Evolutionary conservation across 2,113 vertebrate species (phyloP), one percentile per base, ranked within the genome.

Genomic region (Odobenus rosmarus): DNA sequence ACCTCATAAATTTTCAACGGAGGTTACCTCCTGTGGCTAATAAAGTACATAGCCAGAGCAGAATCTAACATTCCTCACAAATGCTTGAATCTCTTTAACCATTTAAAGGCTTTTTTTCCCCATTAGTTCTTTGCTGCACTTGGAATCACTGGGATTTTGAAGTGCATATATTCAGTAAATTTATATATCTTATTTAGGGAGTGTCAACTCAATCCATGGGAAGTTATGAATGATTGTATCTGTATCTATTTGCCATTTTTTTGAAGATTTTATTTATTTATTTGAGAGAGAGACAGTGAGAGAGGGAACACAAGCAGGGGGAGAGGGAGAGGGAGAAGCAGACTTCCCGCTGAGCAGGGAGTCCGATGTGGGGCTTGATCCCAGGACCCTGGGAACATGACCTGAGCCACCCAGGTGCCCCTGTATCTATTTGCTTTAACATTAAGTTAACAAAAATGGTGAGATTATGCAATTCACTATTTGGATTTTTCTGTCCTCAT

Each of bases 1-100:
- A 9, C 23, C 18, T 90, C 55, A 51, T 93, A 42, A 77, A 96
- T 90, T 87, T 95, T 93, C 31, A 97, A 24, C 64, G 82, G 84
- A 85, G 72, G 64, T 89, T 83, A 71, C 90, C 49, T 94, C 62
- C 67, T 81, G 36, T 92, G 36, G 90, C 39, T 91, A 82, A 72
- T 42, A 91, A 93, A 94, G 13, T 42, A 7, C 19, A 28, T 15
- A 88, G 28, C 13, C 26, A 92, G 46, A 39, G 7, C 12, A 84
- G 49, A 84, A 33, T 36, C 55, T 80, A 33, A 33, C 8, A 42
- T 83, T 90, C 24, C 36, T 90, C 55, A 80, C 49, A 69, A 84
- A 72, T 80, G 19, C 26, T 15, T 92, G 26, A 12, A 64, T 72
- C 76, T 74, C 33, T 81, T 91, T 93, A 95, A 74, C 21, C n/a